Evolutionary conservation across 2,888 invertebrate genomes (phyloP).

Genomic region (Epistrophe eligans): DNA sequence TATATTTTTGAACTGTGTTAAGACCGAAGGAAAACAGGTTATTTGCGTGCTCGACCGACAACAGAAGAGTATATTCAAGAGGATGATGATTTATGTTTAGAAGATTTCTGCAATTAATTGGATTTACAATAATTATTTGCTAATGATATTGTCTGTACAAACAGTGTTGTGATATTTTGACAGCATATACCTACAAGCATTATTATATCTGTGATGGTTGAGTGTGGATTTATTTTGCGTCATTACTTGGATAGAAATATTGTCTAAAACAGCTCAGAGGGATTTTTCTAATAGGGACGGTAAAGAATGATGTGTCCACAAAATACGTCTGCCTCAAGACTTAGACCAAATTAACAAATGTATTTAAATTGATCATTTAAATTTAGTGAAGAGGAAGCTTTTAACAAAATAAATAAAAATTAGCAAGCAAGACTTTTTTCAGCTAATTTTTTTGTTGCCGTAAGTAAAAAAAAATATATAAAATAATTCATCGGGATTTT

Average conservation of each 20-base stretch:
- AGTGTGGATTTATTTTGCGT: neutral
- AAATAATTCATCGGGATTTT: too few species aligned
- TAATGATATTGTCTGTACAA: slow-evolving; percentile 27
- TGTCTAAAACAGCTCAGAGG: neutral
- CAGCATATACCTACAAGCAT: too few species aligned
- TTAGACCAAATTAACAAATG: neutral
- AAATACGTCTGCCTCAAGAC: neutral
- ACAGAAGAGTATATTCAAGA: neutral
- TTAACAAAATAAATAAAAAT: neutral
- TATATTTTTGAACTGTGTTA: neutral
- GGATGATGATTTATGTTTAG: neutral
- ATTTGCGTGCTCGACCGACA: neutral
- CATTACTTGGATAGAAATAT: neutral
- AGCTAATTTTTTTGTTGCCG: too few species aligned
- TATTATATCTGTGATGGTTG: slow-evolving; percentile 12
- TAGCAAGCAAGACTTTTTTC: neutral
- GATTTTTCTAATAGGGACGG: neutral
- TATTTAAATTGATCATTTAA: neutral
- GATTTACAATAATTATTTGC: slow-evolving; percentile 31
- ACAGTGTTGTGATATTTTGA: neutral
- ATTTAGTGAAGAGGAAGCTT: neutral
- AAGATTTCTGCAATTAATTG: slow-evolving; percentile 4
- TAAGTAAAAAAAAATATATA: too few species aligned
- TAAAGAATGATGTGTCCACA: neutral
- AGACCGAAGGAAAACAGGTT: neutral